Percentiles rank a stretch among this genome's conserved stretches.
These are phyloP conservation scores for Manduca sexta DNA, from an alignment of 1,140 invertebrate genomes.

Conservation along the genomic window DNA sequence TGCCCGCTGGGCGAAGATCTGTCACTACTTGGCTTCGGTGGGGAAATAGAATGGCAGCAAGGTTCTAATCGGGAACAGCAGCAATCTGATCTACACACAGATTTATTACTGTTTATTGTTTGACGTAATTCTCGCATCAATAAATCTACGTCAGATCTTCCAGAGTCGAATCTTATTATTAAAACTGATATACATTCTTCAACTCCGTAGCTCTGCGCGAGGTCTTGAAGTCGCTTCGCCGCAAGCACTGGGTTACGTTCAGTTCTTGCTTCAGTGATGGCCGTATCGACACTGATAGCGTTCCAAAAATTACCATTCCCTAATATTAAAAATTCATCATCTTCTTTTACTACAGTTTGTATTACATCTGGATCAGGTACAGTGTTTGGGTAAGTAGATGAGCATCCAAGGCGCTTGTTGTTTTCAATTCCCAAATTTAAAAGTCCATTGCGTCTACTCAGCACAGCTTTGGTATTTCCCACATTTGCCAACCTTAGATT, in stretches of 20 bases:
- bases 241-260: slow-evolving; percentile 84
- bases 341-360: slow-evolving; percentile 83
- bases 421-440: slow-evolving; percentile 74
- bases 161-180: slow-evolving; percentile 80
- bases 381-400: slow-evolving; percentile 77
- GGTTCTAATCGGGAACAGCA: slow-evolving; percentile 77
- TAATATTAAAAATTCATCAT: slow-evolving; percentile 87
- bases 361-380: slow-evolving; percentile 84
- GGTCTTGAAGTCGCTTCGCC: slow-evolving; percentile 85
- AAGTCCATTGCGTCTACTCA: slow-evolving; percentile 78
- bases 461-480: slow-evolving; percentile 81
- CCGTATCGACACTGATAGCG: slow-evolving; percentile 82
- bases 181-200: slow-evolving; percentile 87
- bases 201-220: slow-evolving; percentile 87
- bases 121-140: slow-evolving; percentile 85
- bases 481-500: slow-evolving; percentile 81
- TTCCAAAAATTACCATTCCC: slow-evolving; percentile 87
- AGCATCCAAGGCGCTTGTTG: slow-evolving; percentile 77
- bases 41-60: slow-evolving; percentile 74
- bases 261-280: slow-evolving; percentile 82
- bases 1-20: slow-evolving; percentile 88
- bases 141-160: slow-evolving; percentile 79
- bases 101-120: slow-evolving; percentile 74
- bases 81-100: slow-evolving; percentile 75
- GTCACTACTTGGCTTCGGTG: slow-evolving; percentile 73